phyloP scores from a whole-genome alignment of 2,113 vertebrate genomes.

The Psophia crepitans region DNA sequence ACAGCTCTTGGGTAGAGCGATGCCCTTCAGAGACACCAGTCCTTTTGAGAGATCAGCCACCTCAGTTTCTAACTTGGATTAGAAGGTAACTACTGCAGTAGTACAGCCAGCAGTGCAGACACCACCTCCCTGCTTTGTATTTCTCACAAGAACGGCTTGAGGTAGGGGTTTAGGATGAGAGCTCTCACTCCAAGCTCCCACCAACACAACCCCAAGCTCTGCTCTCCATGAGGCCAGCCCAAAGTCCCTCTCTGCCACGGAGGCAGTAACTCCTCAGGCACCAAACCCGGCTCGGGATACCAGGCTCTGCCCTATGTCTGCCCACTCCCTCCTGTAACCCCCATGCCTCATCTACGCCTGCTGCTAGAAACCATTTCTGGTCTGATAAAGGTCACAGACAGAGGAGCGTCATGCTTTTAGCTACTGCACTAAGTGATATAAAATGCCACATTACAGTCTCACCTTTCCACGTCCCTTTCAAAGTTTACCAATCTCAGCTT shows the following conservation, averaged over 20 bases:
- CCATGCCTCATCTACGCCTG: neutral
- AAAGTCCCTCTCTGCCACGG: rapidly evolving
- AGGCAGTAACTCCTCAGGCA: neutral
- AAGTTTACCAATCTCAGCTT: neutral
- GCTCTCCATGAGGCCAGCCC: rapidly evolving
- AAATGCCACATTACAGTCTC: neutral
- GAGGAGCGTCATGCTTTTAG: neutral
- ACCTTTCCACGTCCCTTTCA: neutral
- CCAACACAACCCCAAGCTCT: neutral
- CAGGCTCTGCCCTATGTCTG: rapidly evolving
- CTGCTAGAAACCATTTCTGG: neutral
- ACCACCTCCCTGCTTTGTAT: rapidly evolving
- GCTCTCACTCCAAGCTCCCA: rapidly evolving
- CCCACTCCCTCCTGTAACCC: neutral
- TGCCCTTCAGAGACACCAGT: neutral
- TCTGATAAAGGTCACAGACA: neutral
- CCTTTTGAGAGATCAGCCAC: rapidly evolving
- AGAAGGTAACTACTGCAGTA: neutral
- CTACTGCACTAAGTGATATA: rapidly evolving
- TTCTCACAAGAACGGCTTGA: neutral
- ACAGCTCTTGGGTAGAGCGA: neutral
- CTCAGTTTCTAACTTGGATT: rapidly evolving
- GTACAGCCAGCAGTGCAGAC: rapidly evolving
- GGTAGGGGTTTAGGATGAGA: neutral
- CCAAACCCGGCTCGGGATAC: neutral